These are phyloP conservation scores for Drosophila mimica DNA, from an alignment of 2,888 invertebrate genomes.

Conservation along the genomic window DNA sequence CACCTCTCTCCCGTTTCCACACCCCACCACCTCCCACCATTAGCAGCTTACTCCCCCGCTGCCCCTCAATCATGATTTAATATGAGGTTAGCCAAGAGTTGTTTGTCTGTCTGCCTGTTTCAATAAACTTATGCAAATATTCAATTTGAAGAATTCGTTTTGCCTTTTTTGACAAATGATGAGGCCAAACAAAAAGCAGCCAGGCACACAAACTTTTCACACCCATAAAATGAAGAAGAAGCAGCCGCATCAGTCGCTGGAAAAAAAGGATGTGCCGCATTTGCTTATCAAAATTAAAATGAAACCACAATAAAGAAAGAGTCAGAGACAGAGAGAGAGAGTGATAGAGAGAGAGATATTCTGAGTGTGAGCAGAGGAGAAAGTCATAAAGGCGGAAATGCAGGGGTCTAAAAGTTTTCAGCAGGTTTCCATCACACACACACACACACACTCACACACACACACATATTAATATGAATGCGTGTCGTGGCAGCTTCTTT, in stretches of 20 bases:
- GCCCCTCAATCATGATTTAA: slow-evolving; percentile 17
- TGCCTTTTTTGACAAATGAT: slow-evolving; percentile 73
- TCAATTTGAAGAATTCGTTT: slow-evolving; percentile 69
- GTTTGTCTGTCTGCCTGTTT: slow-evolving; percentile 46
- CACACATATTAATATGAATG: slow-evolving; percentile 17
- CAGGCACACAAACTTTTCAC: slow-evolving; percentile 76
- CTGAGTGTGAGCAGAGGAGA: slow-evolving; percentile 5
- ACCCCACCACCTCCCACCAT: not conserved
- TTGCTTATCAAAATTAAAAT: slow-evolving; percentile 77
- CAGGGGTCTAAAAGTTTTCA: slow-evolving; percentile 62
- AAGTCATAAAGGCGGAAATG: slow-evolving; percentile 54
- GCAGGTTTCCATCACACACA: slow-evolving; percentile 61
- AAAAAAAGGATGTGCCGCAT: slow-evolving; percentile 61
- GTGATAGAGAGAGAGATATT: not conserved
- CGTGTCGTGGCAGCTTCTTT: slow-evolving; percentile 33
- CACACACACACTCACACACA: not conserved
- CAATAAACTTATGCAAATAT: slow-evolving; percentile 80
- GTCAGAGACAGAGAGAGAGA: not conserved
- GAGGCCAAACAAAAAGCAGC: slow-evolving; percentile 74
- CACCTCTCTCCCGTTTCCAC: not conserved
- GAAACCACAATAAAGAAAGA: slow-evolving; percentile 46
- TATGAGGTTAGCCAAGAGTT: slow-evolving; percentile 27
- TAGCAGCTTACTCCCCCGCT: not conserved
- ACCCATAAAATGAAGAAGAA: slow-evolving; percentile 37
- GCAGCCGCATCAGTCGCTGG: not conserved